These are phyloP conservation scores for Augochlorella aurata DNA, from an alignment of 2,888 invertebrate species.

Conservation along the genomic window DNA sequence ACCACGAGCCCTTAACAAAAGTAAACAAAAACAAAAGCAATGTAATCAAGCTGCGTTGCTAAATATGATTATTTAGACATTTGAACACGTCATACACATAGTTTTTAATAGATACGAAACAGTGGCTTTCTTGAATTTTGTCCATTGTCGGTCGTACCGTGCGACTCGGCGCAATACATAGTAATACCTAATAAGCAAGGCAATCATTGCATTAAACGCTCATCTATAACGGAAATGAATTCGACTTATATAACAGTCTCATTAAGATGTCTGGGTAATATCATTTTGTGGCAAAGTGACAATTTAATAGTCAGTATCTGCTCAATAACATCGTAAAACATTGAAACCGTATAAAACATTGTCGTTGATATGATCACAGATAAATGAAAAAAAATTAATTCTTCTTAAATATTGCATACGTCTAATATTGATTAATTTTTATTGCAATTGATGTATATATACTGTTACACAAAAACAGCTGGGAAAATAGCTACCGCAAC, in stretches of 20 bases:
- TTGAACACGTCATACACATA: too few species aligned
- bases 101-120: too few species aligned
- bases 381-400: not conserved
- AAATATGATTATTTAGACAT: too few species aligned
- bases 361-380: not conserved
- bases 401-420: not conserved
- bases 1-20: too few species aligned
- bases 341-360: not conserved
- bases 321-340: not conserved
- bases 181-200: not conserved
- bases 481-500: too few species aligned
- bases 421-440: not conserved
- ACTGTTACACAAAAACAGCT: too few species aligned
- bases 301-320: not conserved
- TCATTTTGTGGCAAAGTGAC: not conserved
- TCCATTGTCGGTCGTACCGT: too few species aligned
- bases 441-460: too few species aligned
- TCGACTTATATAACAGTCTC: not conserved
- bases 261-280: not conserved
- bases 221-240: slow-evolving; percentile 7
- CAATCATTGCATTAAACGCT: not conserved
- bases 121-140: too few species aligned
- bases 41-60: too few species aligned
- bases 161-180: not conserved
- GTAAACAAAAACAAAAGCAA: too few species aligned